These are phyloP conservation scores for Polydesmus complanatus DNA, from an alignment of 2,888 invertebrate genomes.

Conservation along the genomic window DNA sequence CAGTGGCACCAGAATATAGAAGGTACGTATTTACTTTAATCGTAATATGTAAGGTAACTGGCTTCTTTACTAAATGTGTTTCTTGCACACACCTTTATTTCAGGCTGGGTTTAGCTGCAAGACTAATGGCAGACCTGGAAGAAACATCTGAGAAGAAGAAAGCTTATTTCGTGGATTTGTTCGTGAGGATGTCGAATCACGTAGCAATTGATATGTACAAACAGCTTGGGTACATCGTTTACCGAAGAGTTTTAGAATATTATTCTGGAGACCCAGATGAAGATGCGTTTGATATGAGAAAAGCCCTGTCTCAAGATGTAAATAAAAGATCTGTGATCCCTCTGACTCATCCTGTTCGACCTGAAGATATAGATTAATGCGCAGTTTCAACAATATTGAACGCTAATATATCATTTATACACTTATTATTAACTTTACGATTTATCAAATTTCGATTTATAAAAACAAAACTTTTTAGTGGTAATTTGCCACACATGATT, in stretches of 20 bases:
- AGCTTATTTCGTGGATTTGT: slow-evolving; percentile 94
- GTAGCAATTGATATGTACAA: slow-evolving; percentile 97
- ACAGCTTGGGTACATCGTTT: slow-evolving; percentile 88
- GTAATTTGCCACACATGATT: too few relatives aligned
- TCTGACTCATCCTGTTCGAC: slow-evolving; percentile 79
- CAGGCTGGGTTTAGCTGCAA: slow-evolving; percentile 69
- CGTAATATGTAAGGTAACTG: not conserved
- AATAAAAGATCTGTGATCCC: slow-evolving; percentile 87
- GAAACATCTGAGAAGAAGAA: slow-evolving; percentile 91
- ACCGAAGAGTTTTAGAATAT: slow-evolving; percentile 90
- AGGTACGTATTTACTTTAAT: slow-evolving; percentile 33
- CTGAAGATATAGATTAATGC: slow-evolving; percentile 76
- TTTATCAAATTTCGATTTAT: too few relatives aligned
- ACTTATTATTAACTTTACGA: too few relatives aligned
- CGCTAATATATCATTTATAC: too few relatives aligned
- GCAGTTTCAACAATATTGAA: too few relatives aligned
- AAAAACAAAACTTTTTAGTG: too few relatives aligned
- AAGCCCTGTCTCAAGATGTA: slow-evolving; percentile 84
- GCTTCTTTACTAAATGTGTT: not conserved
- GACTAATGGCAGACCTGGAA: slow-evolving; percentile 86
- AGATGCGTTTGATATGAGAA: slow-evolving; percentile 99
- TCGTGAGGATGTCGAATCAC: slow-evolving; percentile 93
- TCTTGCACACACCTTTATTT: not conserved
- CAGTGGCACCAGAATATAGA: slow-evolving; percentile 87
- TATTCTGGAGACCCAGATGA: slow-evolving; percentile 97